Conservation (phyloP, 2,797 vertebrate species). For the Cercopithecus neglectus region DNA sequence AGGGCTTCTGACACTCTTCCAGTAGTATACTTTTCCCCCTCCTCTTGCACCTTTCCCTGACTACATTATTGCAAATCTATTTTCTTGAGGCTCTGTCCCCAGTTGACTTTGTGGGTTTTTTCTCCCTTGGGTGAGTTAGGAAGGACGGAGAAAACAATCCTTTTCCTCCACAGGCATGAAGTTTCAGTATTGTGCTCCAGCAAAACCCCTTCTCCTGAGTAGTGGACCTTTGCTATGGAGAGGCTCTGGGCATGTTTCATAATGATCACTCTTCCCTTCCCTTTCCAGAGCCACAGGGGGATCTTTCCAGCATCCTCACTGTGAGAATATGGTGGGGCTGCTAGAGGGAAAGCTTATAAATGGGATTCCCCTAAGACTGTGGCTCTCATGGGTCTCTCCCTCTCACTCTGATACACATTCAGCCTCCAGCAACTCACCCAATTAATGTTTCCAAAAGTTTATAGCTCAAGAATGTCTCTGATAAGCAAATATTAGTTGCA, state of each 20-base stretch:
- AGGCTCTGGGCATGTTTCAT: neutral
- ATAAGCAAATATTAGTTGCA: neutral
- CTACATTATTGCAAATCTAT: neutral
- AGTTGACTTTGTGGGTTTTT: neutral
- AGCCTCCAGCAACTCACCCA: neutral
- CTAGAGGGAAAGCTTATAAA: neutral
- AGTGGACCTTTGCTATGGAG: neutral
- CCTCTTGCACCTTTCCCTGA: neutral
- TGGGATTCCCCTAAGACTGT: neutral
- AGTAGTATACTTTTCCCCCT: no score
- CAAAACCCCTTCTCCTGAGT: neutral
- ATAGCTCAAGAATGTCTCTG: neutral
- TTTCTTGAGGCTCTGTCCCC: neutral
- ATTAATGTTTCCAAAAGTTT: neutral
- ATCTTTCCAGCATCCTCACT: neutral
- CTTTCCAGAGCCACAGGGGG: neutral
- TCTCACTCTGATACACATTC: neutral
- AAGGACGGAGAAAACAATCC: neutral
- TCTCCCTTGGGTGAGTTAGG: neutral
- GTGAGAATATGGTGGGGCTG: neutral
- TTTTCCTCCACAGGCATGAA: neutral
- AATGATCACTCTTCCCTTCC: neutral
- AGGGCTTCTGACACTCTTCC: neutral
- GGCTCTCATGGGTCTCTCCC: neutral
- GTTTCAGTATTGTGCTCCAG: neutral